Conservation (phyloP, 2,888 invertebrate species). For the Embidobia sp. region DNA sequence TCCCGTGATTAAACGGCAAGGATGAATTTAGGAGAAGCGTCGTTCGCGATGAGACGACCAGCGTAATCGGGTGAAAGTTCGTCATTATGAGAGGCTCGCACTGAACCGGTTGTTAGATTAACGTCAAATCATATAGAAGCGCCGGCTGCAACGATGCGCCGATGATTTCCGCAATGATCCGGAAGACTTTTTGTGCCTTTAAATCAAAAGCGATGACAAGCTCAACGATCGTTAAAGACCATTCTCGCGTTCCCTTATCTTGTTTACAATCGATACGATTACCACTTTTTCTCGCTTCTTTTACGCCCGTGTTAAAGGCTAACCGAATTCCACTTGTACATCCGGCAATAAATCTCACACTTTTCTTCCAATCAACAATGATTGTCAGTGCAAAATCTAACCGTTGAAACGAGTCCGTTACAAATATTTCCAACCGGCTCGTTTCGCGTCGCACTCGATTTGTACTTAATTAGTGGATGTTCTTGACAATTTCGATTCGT, state of each 20-base stretch:
- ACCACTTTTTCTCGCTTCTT: constrained; percentile 5
- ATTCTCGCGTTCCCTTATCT: constrained; percentile 45
- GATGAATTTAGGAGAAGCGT: constrained; percentile 55
- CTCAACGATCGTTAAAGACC: constrained; percentile 55
- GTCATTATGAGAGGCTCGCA: constrained; percentile 71
- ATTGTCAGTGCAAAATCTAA: too few species aligned
- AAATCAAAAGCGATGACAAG: constrained; percentile 64
- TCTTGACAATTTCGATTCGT: too few species aligned
- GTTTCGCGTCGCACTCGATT: too few species aligned
- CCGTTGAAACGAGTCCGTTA: too few species aligned
- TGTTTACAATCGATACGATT: constrained; percentile 42
- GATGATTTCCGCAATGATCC: constrained; percentile 66
- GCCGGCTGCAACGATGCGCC: constrained; percentile 53
- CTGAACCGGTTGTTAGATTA: constrained; percentile 70
- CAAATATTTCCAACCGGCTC: too few species aligned
- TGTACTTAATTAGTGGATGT: too few species aligned
- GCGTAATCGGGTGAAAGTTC: constrained; percentile 72
- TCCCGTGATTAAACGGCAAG: constrained; percentile 42
- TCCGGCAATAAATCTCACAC: too few species aligned
- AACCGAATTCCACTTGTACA: background rate
- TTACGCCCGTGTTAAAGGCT: constrained; percentile 9
- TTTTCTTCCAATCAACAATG: too few species aligned
- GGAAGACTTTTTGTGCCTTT: constrained; percentile 62
- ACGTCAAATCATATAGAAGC: constrained; percentile 70
- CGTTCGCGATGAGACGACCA: constrained; percentile 41